Conservation (phyloP, 2,797 vertebrate genomes). For the Ctenosaura bakeri region DNA sequence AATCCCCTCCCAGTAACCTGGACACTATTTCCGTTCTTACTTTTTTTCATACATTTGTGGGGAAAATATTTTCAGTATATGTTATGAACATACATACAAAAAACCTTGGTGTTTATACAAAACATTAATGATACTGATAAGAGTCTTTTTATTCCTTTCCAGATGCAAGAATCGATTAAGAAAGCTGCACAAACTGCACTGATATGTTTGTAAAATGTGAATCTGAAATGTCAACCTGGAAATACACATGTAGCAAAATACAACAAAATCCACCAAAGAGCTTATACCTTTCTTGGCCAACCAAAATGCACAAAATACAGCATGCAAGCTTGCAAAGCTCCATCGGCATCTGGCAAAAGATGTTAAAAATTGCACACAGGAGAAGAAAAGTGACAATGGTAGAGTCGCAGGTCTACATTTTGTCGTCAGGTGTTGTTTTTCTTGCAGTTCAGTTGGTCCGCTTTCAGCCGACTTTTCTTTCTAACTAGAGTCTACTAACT, state of each 20-base stretch:
- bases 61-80: neutral
- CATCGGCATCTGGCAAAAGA: too few relatives aligned
- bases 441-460: too few relatives aligned
- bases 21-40: neutral
- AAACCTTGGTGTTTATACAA: neutral
- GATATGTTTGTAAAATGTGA: slow-evolving; percentile 22
- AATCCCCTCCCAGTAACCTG: neutral
- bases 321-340: too few relatives aligned
- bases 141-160: neutral
- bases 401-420: too few relatives aligned
- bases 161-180: neutral
- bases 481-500: neutral
- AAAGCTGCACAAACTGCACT: neutral
- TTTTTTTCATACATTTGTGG: neutral
- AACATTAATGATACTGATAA: neutral
- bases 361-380: too few relatives aligned
- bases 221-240: neutral
- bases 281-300: too few relatives aligned
- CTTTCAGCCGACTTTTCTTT: neutral
- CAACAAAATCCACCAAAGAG: too few relatives aligned
- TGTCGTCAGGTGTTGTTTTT: too few relatives aligned
- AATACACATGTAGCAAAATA: too few relatives aligned
- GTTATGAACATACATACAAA: neutral
- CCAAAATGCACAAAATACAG: too few relatives aligned
- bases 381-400: too few relatives aligned